Conservation (phyloP, 2,888 invertebrate species). For the Neoaliturus tenellus region DNA sequence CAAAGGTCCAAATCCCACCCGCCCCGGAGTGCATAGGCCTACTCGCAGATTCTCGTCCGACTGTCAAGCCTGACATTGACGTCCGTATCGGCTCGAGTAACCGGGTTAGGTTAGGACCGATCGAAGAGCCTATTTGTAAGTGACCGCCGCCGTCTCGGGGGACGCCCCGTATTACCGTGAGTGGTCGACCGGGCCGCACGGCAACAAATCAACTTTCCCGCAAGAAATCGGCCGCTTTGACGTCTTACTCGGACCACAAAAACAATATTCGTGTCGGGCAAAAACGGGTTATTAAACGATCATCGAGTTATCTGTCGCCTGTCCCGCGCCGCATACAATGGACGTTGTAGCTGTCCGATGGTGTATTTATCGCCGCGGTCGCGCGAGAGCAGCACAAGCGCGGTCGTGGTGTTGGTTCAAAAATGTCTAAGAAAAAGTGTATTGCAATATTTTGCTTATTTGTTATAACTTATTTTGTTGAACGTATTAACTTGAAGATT, state of each 20-base stretch:
- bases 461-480: too few relatives aligned
- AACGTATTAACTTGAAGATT: too few relatives aligned
- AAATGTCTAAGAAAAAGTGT: too few relatives aligned
- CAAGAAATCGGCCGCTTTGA: constrained; percentile 27
- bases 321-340: constrained; percentile 22
- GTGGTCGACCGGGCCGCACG: neutral
- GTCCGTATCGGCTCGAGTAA: neutral
- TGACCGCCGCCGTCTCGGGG: neutral
- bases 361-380: neutral
- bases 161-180: constrained; percentile 1
- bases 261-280: constrained; percentile 48
- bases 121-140: constrained; percentile 13
- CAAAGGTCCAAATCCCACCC: too few relatives aligned
- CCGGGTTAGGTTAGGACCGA: constrained; percentile 7
- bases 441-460: too few relatives aligned
- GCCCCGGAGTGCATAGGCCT: too few relatives aligned
- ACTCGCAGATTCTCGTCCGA: too few relatives aligned
- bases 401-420: too few relatives aligned
- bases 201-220: constrained; percentile 37
- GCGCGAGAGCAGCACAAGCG: too few relatives aligned
- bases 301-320: constrained; percentile 2
- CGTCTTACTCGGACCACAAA: constrained; percentile 37
- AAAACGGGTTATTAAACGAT: constrained; percentile 43
- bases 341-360: neutral
- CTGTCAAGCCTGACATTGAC: too few relatives aligned